These are phyloP conservation scores for Brachymystax lenok DNA, from an alignment of 2,797 vertebrate species.

Conservation along the genomic window DNA sequence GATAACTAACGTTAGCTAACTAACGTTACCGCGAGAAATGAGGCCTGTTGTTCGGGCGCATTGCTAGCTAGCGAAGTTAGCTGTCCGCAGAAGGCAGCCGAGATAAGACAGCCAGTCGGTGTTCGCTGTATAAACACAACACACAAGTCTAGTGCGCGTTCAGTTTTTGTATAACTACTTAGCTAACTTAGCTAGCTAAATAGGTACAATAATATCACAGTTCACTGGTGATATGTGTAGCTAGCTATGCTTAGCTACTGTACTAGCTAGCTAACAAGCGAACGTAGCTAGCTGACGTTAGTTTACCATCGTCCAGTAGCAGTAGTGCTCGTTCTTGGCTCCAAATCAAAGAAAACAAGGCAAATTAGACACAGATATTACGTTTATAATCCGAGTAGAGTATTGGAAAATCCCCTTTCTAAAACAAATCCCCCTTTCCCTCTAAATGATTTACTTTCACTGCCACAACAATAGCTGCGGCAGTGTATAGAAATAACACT, in stretches of 20 bases:
- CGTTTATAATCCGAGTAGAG: not conserved
- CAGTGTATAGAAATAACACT: constrained; percentile 9
- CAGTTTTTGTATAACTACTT: not conserved
- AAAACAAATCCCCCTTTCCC: not conserved
- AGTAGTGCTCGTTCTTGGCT: constrained; percentile 2
- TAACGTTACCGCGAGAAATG: not conserved
- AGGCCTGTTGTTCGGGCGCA: not conserved
- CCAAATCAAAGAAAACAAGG: not conserved
- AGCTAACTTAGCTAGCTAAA: not conserved
- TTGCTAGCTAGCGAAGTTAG: not conserved
- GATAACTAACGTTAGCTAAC: not conserved
- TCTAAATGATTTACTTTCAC: not conserved
- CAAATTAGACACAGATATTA: not conserved
- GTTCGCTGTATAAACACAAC: not conserved
- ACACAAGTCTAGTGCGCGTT: not conserved
- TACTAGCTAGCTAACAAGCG: not conserved
- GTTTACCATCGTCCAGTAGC: constrained; percentile 12
- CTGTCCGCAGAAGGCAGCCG: not conserved
- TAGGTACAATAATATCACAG: not conserved
- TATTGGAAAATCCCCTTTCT: not conserved
- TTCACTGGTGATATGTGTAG: not conserved
- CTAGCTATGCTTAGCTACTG: not conserved
- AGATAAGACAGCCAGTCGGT: not conserved
- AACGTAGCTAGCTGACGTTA: constrained; percentile 9
- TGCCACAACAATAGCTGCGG: constrained; percentile 14